Percentiles rank a stretch among this genome's conserved stretches.
phyloP scores from a whole-genome alignment of 2,113 vertebrate genomes.

The Sorex fumeus region DNA sequence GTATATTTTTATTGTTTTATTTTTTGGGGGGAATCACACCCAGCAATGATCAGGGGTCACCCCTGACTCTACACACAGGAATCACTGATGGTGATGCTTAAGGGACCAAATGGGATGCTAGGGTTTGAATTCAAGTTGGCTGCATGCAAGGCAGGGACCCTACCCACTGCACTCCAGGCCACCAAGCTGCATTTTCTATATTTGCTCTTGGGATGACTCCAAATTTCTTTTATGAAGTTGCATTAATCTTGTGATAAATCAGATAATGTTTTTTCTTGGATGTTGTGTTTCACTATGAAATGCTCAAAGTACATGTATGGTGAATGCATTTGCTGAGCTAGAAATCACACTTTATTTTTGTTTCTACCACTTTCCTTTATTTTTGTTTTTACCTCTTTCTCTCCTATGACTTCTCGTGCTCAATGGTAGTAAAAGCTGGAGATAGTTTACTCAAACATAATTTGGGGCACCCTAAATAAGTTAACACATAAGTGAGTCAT shows the following conservation, averaged over 20 bases:
- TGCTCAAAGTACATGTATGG: not conserved
- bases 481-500: not conserved
- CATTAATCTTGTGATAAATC: not conserved
- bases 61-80: no score
- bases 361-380: not conserved
- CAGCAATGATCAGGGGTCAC: no score
- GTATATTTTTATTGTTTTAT: not conserved
- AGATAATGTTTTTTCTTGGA: not conserved
- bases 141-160: no score
- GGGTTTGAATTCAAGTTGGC: no score
- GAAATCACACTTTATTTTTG: slow-evolving; percentile 45
- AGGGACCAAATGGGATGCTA: no score
- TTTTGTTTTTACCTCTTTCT: not conserved
- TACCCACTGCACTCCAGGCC: no score
- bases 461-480: not conserved
- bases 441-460: not conserved
- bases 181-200: no score
- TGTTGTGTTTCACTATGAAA: not conserved
- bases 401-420: not conserved
- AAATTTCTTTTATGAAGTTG: slow-evolving; percentile 15
- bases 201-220: not conserved
- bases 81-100: no score
- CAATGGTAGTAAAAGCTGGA: slow-evolving; percentile 36
- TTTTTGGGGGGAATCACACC: not conserved
- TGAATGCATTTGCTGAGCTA: slow-evolving; percentile 28